These are phyloP conservation scores for Drosophila nigricruria DNA, from an alignment of 2,888 invertebrate species.

Conservation along the genomic window DNA sequence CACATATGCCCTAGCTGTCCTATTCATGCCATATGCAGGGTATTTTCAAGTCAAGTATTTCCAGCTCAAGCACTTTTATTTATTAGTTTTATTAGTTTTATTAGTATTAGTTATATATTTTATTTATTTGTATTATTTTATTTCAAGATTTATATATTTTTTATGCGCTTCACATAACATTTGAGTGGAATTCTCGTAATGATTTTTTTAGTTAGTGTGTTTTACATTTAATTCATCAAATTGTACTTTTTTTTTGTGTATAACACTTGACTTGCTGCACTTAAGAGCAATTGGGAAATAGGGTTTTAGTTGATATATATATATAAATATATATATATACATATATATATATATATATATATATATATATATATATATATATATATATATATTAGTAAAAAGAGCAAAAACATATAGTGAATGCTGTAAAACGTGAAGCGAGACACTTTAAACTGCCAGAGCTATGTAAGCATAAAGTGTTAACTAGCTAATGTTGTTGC, in stretches of 20 bases:
- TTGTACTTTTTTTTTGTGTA: neutral
- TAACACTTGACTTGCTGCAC: conserved; percentile 8
- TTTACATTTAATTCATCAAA: neutral
- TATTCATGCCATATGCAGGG: no score
- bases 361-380: neutral
- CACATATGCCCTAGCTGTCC: no score
- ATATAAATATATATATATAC: neutral
- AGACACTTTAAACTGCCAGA: neutral
- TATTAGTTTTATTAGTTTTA: neutral
- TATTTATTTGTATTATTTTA: neutral
- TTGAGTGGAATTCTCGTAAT: neutral
- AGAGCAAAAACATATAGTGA: conserved; percentile 2
- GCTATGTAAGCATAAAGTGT: conserved; percentile 5
- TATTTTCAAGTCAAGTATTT: neutral
- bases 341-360: neutral
- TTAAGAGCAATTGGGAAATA: conserved; percentile 1
- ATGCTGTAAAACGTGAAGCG: conserved; percentile 3
- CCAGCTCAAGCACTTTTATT: neutral
- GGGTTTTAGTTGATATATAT: neutral
- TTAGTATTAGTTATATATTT: neutral
- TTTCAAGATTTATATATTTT: neutral
- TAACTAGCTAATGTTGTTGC: neutral
- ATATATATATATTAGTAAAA: neutral
- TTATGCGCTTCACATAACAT: neutral
- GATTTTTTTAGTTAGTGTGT: neutral